Base-by-base conservation (phyloP, 2,888 invertebrate species). In the Aelia acuminata region DNA sequence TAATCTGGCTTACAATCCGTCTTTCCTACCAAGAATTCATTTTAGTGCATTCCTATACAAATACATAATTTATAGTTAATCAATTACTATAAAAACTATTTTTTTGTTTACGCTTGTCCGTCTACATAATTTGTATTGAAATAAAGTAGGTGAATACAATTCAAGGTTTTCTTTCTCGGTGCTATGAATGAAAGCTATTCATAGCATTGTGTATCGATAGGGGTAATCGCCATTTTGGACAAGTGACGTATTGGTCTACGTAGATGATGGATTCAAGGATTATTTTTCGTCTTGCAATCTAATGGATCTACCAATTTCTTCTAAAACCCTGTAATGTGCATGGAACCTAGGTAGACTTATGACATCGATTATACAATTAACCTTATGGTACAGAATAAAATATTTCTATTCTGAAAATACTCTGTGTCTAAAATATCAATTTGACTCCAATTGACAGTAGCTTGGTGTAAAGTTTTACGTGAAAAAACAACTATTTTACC, bases 171-270 rank as follows among this genome's bases (percentile, higher is more conserved):
- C 35, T 70, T 57, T 57, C 57, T 13, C 20, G 5, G 31, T 20
- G 35, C 35, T 35, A 18, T 70, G 63, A 70, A 70, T 70, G 63
- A 8, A 70, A 70, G 3, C 63, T 70, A 70, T 70, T 70, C 18
- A 70, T 70, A 70, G 63, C 63, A 35, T 35, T 35, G 35, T 70
- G 18, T 35, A 18, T 70, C 5, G 4, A 35, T 70, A 57, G 63
- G 31, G 35, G 31, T 7, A 70, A 70, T 70, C 63, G 63, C 63
- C 63, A 70, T 70, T 70, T 70, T 70, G 35, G 63, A 35, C 18
- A 63, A 31, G 35, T 70, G 63, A 70, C 63, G 63, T 70, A 31
- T 20, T 20, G 35, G 10, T 70, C 63, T 70, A 35, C 63, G 31
- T 35, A 70, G 35, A 35, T 70, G 35, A 70, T 35, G 63, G 63